Evolutionary conservation across 2,797 vertebrate genomes (phyloP), one percentile per base, ranked within the genome.

Genomic region (Acanthurus lineatus): DNA sequence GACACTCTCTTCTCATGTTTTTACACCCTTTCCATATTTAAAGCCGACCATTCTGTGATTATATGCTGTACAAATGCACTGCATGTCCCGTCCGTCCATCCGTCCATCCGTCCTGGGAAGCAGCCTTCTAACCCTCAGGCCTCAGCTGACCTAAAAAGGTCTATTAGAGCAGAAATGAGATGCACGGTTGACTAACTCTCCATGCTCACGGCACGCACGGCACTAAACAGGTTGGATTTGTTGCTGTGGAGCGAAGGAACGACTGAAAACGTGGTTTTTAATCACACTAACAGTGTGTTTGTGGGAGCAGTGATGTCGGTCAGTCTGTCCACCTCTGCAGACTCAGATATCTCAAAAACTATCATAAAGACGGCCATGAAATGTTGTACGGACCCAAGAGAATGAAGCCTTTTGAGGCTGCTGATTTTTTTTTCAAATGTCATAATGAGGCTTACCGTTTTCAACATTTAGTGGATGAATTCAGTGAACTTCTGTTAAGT

Each of bases 81-180:
- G 40, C 19, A 9, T 58, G 53, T 78, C 65, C 45, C 7, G 22
- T 14, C 42, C 35, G n/a, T n/a, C n/a, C n/a, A n/a, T n/a, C n/a
- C n/a, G n/a, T n/a, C n/a, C n/a, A n/a, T n/a, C n/a, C n/a, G n/a
- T n/a, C n/a, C n/a, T n/a, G n/a, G n/a, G n/a, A n/a, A n/a, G n/a
- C n/a, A n/a, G n/a, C n/a, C n/a, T n/a, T n/a, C 76, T 25, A 82
- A 71, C 76, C 77, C 44, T 19, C 9, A 11, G 57, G 75, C 49
- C 28, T 82, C 22, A 52, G 71, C 35, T 80, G 87, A 85, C 85
- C 80, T 76, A 65, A 60, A 86, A 78, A 71, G 20, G 53, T 64
- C 32, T 44, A 62, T 69, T 62, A 56, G 63, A 73, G 69, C 49
- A 14, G 54, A 53, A 54, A 77, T 69, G 60, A 79, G 54, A 76